Evolutionary conservation across 2,113 vertebrate species (phyloP), one percentile per base, ranked within the genome.

Genomic region (Procavia capensis): DNA sequence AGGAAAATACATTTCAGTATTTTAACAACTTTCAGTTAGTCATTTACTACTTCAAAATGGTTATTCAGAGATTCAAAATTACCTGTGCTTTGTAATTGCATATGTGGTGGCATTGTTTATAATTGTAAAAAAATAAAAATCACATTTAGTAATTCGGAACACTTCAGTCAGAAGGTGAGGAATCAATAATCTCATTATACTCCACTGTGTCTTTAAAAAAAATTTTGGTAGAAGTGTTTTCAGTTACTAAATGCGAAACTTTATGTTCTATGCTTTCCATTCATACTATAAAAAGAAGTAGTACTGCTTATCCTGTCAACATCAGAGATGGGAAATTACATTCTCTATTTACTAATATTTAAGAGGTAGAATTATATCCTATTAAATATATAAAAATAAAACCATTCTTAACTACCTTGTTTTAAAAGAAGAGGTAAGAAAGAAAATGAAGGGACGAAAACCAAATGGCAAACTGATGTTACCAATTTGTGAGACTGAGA

Each of bases 331-430:
- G 39, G 2, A 92, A 95, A 94, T 90, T 91, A 22, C 2, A 92
- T 8, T 16, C 36, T 90, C 27, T 93, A 75, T 84, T 96, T 94
- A 78, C 74, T 85, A 92, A 76, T 64, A 95, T 88, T 54, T 85
- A 90, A 3, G 20, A 27, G 45, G 24, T 93, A 34, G 24, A 22
- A 3, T 93, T 91, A 57, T 74, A 74, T 57, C 24, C 78, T 13
- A 64, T 41, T 41, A 74, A 88, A 84, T 68, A 78, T 24, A 91
- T 41, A 72, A 34, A 34, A 94, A 36, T 95, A 90, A 92, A 91
- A 66, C 41, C 10, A 83, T 64, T 31, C 9, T 63, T 83, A 27
- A 87, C 22, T 92, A 83, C 6, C 6, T 88, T 92, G 34, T 22
- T 82, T 78, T 68, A 54, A 27, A 39, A 24, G 31, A 47, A 61